phyloP scores from a whole-genome alignment of 1,140 invertebrate species.

The Lepidotrigona ventralis region DNA sequence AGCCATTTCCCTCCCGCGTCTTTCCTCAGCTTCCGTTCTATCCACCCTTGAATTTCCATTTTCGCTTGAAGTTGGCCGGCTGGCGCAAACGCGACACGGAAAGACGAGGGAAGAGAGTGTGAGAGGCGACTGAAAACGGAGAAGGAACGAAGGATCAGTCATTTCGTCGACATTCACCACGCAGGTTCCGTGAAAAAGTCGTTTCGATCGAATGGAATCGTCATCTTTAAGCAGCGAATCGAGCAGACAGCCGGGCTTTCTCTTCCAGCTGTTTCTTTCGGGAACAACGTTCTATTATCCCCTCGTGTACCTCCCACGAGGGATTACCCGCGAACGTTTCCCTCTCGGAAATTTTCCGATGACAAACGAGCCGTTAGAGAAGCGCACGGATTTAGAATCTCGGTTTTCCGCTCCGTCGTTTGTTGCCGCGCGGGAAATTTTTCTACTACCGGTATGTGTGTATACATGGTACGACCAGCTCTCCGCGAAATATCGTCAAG shows the following conservation, averaged over 20 bases:
- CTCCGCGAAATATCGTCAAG: background rate
- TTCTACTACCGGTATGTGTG: background rate
- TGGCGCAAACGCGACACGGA: background rate
- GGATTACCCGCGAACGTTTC: background rate
- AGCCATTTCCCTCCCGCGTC: too few relatives aligned
- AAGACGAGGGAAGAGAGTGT: background rate
- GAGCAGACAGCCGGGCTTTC: background rate
- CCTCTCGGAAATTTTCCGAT: slow-evolving; percentile 25
- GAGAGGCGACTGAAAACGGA: slow-evolving; percentile 11
- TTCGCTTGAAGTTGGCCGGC: background rate
- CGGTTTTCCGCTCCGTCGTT: background rate
- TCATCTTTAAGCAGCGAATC: slow-evolving; percentile 21
- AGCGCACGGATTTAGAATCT: slow-evolving; percentile 21
- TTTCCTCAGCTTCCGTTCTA: background rate
- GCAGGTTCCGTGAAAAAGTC: background rate
- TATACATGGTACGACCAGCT: background rate
- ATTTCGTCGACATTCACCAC: background rate
- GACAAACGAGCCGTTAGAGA: slow-evolving; percentile 23
- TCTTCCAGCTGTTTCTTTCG: background rate
- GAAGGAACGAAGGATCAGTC: slow-evolving; percentile 9
- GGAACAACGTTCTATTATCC: slow-evolving; percentile 10
- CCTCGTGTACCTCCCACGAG: background rate
- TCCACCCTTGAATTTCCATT: slow-evolving; percentile 24
- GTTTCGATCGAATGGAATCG: slow-evolving; percentile 19
- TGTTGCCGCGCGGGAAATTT: background rate